Conservation (phyloP, 2,113 vertebrate species). For the Sphaerodactylus townsendi region DNA sequence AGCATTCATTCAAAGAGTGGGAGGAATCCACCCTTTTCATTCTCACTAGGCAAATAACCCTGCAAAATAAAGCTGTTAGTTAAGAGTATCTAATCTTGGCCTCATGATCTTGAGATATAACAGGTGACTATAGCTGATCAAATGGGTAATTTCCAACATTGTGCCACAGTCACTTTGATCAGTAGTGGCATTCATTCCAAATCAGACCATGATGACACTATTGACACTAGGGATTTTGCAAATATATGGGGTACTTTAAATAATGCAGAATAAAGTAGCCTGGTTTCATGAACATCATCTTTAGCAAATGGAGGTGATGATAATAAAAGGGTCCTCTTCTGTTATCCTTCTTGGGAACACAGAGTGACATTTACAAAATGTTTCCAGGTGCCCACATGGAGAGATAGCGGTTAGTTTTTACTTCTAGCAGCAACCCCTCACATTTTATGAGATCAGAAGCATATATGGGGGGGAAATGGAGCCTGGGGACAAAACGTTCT, state of each 20-base stretch:
- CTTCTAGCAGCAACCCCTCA: not conserved
- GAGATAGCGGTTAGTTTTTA: not conserved
- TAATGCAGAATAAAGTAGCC: not conserved
- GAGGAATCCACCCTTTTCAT: not conserved
- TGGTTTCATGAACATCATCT: not conserved
- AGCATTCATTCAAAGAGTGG: not conserved
- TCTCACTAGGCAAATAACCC: too few relatives aligned
- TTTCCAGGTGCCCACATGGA: not conserved
- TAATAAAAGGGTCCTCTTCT: not conserved
- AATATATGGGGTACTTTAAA: not conserved
- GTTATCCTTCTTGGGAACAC: not conserved
- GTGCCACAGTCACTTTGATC: not conserved
- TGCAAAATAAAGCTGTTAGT: not conserved
- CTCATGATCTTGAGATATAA: not conserved
- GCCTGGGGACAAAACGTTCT: too few relatives aligned
- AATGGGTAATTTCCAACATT: not conserved
- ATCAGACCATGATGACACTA: not conserved
- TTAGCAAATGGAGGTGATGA: not conserved
- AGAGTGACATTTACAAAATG: not conserved
- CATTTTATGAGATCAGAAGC: too few relatives aligned
- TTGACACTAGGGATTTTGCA: not conserved
- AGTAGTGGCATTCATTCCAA: not conserved
- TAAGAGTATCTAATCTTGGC: not conserved
- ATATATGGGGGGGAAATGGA: too few relatives aligned
- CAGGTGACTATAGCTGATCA: not conserved